Percentiles rank a stretch among this genome's conserved stretches.
Evolutionary conservation across 2,113 vertebrate species (phyloP).

Genomic region (Numida meleagris): DNA sequence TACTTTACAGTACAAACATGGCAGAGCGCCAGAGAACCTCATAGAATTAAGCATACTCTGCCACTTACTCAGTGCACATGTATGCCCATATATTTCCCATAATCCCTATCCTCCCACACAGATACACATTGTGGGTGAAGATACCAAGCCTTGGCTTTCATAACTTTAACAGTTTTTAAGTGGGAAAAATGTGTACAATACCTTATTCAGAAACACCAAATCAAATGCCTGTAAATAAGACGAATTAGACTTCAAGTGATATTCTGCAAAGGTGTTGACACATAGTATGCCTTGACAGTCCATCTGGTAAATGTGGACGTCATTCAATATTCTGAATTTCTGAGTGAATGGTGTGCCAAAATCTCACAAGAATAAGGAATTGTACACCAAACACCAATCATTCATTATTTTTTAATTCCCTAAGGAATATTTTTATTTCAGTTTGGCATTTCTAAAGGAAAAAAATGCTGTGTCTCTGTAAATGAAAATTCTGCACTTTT

Average conservation of each 20-base stretch:
- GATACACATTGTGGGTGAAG: not conserved
- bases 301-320: conserved; percentile 67
- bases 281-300: conserved; percentile 55
- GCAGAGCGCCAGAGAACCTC: not conserved
- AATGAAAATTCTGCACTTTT: conserved; percentile 32
- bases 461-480: not conserved
- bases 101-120: not conserved
- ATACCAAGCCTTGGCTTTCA: not conserved
- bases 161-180: not conserved
- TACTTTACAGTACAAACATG: not conserved
- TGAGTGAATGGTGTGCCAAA: conserved; percentile 68
- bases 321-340: conserved; percentile 66
- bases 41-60: not conserved
- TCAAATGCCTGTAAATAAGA: conserved; percentile 48
- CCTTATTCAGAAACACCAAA: conserved; percentile 41
- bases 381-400: conserved; percentile 70
- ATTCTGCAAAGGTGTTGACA: conserved; percentile 65
- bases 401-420: conserved; percentile 65
- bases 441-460: conserved; percentile 36
- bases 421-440: conserved; percentile 51
- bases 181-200: not conserved
- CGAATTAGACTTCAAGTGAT: conserved; percentile 42
- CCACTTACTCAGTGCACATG: not conserved
- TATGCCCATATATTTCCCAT: too few species aligned
- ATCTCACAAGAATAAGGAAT: conserved; percentile 75